Evolutionary conservation across 2,888 invertebrate genomes (phyloP), one percentile per base, ranked within the genome.

Genomic region (Brenthis hecate): DNA sequence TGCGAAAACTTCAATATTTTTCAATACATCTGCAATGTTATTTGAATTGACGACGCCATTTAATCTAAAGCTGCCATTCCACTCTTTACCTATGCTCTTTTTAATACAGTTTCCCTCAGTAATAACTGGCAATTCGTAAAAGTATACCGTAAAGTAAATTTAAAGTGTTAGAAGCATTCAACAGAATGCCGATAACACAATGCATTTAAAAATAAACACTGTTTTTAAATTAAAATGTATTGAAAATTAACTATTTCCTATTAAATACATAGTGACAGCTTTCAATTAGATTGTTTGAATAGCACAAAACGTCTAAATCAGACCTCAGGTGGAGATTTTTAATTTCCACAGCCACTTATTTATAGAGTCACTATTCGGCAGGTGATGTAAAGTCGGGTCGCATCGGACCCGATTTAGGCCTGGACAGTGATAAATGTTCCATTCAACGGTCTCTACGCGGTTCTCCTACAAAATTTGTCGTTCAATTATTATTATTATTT

Each of bases 361-460:
- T 66, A 60, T 54, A 48, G 19, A 28, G 19, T 55, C 47, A 53
- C 6, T 28, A 51, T 51, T 51, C 56, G 56, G 56, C 65, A 62
- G 67, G 76, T 80, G 81, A 82, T 78, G 80, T 81, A 84, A 81
- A 80, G 82, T 80, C 78, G 81, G 81, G 79, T 77, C 76, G 74
- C 72, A 77, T 70, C 73, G 73, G 77, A 74, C 79, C 79, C 80
- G 80, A 82, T 81, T 43, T 81, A 78, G 82, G 85, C 73, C 81
- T 77, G 78, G 91, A 90, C 91, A 87, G 79, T 89, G 90, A 91
- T 88, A 86, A 91, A 91, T 91, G 89, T 86, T 87, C 85, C 86
- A 89, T 89, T 89, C 86, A 86, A 8, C 81, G 84, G 78, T 77
- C 82, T 81, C 80, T 81, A 82, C 77, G 78, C 77, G 75, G 76